phyloP scores from a whole-genome alignment of 2,113 vertebrate species.

The Corythoichthys haematopterus region DNA sequence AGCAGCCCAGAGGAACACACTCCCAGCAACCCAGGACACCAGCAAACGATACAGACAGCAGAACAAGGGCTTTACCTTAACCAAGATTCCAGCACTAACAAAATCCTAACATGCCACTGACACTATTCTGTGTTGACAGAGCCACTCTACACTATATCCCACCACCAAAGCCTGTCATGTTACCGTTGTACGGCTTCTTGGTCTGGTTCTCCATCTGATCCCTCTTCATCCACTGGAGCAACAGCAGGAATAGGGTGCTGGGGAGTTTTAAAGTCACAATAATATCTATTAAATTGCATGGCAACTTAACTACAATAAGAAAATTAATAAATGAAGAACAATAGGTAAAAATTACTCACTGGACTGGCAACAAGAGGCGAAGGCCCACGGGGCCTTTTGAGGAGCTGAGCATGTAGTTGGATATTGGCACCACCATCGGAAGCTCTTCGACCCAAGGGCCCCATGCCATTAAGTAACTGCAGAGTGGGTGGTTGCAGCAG shows the following conservation, averaged over 20 bases:
- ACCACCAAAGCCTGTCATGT: conserved; percentile 44
- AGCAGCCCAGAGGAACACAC: conserved; percentile 65
- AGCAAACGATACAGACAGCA: conserved; percentile 46
- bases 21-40: conserved; percentile 72
- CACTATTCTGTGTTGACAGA: conserved; percentile 47
- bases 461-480: conserved; percentile 96
- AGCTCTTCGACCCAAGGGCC: conserved; percentile 91
- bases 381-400: conserved; percentile 92
- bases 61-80: conserved; percentile 42
- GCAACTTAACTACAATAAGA: background rate
- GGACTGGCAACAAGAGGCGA: conserved; percentile 91
- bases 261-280: conserved; percentile 41
- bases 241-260: conserved; percentile 88
- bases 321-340: background rate
- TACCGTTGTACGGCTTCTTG: conserved; percentile 99
- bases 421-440: conserved; percentile 97
- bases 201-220: conserved; percentile 93
- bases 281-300: background rate
- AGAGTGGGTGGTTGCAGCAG: conserved; percentile 93
- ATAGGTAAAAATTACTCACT: conserved; percentile 63
- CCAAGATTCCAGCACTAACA: conserved; percentile 4
- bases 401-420: conserved; percentile 91
- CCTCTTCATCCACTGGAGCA: conserved; percentile 95
- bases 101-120: conserved; percentile 10
- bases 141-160: conserved; percentile 26